Conservation (phyloP, 2,113 vertebrate genomes). For the Paralichthys olivaceus region DNA sequence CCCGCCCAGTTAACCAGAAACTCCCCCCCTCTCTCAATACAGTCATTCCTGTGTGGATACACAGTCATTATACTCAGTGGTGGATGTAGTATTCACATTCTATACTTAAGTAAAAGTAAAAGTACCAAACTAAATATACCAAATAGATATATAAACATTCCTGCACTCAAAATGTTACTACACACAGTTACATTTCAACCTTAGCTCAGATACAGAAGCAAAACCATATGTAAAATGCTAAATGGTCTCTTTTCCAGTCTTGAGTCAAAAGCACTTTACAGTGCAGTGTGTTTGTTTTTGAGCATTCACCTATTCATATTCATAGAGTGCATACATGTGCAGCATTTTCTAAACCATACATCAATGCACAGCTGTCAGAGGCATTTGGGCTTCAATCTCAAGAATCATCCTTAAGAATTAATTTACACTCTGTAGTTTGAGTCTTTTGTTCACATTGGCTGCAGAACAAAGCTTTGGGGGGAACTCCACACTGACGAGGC, state of each 20-base stretch:
- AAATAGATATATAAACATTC: neutral
- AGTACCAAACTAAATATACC: neutral
- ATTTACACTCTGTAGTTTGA: neutral
- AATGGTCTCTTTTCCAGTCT: too few species aligned
- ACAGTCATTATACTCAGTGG: conserved; percentile 2
- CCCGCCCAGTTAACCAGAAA: conserved; percentile 7
- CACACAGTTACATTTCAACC: neutral
- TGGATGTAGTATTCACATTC: neutral
- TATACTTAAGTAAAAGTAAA: neutral
- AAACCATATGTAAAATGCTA: too few species aligned
- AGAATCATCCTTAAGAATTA: neutral
- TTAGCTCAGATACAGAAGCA: too few species aligned
- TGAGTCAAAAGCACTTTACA: too few species aligned
- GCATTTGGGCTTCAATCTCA: neutral
- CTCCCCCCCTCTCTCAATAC: conserved; percentile 1
- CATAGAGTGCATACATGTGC: too few species aligned
- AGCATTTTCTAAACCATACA: too few species aligned
- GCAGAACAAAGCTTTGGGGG: neutral
- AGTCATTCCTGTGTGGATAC: conserved; percentile 28
- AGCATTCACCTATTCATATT: too few species aligned
- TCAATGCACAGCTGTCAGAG: too few species aligned
- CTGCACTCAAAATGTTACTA: neutral
- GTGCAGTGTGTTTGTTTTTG: too few species aligned
- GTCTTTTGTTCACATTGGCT: neutral
- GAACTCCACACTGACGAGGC: neutral